Conservation (phyloP, 2,797 vertebrate genomes). For the Enteromius argenteus region DNA sequence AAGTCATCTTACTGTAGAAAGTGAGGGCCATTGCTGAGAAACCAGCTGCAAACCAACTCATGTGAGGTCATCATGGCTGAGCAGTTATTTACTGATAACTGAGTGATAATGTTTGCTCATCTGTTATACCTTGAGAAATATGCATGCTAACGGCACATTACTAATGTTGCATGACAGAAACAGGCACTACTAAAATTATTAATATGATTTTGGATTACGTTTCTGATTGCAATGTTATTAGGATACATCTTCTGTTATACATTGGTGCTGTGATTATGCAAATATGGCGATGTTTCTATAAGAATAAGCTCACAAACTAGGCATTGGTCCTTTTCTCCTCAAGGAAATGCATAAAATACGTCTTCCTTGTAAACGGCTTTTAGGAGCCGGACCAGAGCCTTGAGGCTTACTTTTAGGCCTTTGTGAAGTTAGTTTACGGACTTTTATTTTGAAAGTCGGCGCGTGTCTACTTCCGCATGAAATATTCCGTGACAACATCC, state of each 20-base stretch:
- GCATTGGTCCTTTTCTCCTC: not conserved
- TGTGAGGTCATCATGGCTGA: not conserved
- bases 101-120: too few species aligned
- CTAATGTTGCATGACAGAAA: not conserved
- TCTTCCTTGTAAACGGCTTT: not conserved
- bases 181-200: too few species aligned
- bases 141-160: not conserved
- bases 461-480: not conserved
- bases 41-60: not conserved
- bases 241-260: too few species aligned
- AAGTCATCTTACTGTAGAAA: not conserved
- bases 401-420: not conserved
- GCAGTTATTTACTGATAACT: not conserved
- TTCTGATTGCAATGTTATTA: too few species aligned
- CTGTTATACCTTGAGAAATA: too few species aligned
- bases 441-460: constrained; percentile 31
- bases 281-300: not conserved
- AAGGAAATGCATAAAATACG: not conserved
- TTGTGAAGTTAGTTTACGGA: not conserved
- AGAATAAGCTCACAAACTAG: not conserved
- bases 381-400: too few species aligned
- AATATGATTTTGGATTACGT: too few species aligned
- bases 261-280: too few species aligned
- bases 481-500: not conserved
- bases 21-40: not conserved